Evolutionary conservation across 2,888 invertebrate species (phyloP).

Genomic region (Hipparchia sbordonii): DNA sequence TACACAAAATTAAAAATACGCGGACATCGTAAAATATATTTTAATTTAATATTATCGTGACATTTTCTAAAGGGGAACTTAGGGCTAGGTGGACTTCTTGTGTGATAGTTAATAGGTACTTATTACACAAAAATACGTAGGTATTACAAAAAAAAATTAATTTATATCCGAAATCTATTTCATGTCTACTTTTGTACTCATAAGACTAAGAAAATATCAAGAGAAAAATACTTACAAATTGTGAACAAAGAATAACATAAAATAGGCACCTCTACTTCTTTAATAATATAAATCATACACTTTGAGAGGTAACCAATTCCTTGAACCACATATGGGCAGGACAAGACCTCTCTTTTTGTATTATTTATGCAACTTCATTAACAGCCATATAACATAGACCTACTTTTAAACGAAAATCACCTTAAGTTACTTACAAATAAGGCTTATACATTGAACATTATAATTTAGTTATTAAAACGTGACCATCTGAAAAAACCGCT

Average conservation of each 20-base stretch:
- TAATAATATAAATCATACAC: conserved; percentile 27
- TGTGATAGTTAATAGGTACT: too few relatives aligned
- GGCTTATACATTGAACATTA: neutral
- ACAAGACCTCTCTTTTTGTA: conserved; percentile 52
- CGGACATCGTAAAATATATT: neutral
- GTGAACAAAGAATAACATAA: neutral
- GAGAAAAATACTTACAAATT: neutral
- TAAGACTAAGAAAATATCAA: neutral
- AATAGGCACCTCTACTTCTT: neutral
- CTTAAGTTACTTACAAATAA: neutral
- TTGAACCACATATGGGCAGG: conserved; percentile 58
- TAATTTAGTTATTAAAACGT: conserved; percentile 7
- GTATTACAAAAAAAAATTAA: too few relatives aligned
- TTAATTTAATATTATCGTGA: too few relatives aligned
- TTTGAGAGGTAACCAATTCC: conserved; percentile 46
- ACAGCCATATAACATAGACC: conserved; percentile 4
- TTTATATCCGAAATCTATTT: too few relatives aligned
- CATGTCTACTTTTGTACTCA: too few relatives aligned
- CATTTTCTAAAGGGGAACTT: too few relatives aligned
- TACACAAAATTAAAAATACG: neutral
- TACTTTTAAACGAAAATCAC: conserved; percentile 1
- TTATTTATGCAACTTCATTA: conserved; percentile 37
- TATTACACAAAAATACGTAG: too few relatives aligned
- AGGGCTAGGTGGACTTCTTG: too few relatives aligned
- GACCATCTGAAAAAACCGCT: neutral